Conservation (phyloP, 1,140 invertebrate species). For the Bombus confusus region DNA sequence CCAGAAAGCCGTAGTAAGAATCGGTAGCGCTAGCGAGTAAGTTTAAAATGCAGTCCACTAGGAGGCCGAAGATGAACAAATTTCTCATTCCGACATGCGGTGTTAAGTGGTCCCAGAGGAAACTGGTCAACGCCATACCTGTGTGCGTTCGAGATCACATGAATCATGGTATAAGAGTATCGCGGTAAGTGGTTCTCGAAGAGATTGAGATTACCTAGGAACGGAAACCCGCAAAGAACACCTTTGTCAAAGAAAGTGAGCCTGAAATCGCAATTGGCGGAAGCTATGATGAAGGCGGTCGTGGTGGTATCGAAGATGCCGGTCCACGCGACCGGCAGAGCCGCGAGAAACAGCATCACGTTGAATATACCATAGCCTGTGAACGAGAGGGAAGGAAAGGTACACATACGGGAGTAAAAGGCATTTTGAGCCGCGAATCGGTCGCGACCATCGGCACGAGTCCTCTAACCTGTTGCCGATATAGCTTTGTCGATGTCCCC, state of each 20-base stretch:
- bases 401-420: background rate
- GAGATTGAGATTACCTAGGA: conserved; percentile 69
- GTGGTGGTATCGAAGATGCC: conserved; percentile 77
- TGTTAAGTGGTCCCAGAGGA: conserved; percentile 84
- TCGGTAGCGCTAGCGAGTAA: conserved; percentile 81
- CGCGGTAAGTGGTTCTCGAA: too few species aligned
- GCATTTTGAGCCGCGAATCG: too few species aligned
- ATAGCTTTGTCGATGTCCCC: conserved; percentile 73
- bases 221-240: conserved; percentile 72
- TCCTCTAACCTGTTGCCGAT: conserved; percentile 70
- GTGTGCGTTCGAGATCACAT: conserved; percentile 1
- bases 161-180: too few species aligned
- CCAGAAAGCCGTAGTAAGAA: conserved; percentile 82
- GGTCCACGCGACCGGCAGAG: conserved; percentile 75
- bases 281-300: conserved; percentile 77
- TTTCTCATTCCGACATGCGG: conserved; percentile 81
- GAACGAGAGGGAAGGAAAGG: background rate
- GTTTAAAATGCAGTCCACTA: conserved; percentile 83
- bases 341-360: conserved; percentile 75
- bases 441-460: too few species aligned
- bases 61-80: conserved; percentile 82
- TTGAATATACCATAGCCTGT: conserved; percentile 79
- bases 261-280: conserved; percentile 77
- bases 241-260: conserved; percentile 77
- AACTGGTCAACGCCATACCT: conserved; percentile 84